Evolutionary conservation across 2,797 vertebrate species (phyloP).

Genomic region (Aphelocoma californica): DNA sequence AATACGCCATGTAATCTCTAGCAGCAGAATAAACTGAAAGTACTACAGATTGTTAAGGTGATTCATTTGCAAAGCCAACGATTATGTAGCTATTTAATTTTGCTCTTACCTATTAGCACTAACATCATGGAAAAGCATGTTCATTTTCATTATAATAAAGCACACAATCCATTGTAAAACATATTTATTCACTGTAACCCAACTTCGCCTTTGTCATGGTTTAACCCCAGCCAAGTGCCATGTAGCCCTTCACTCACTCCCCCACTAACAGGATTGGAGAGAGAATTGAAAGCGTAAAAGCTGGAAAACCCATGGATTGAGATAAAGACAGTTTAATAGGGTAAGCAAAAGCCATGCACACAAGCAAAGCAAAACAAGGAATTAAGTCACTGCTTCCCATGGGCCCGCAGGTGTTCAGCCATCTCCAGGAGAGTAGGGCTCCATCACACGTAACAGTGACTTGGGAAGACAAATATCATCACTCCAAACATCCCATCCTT

Average conservation of each 20-base stretch:
- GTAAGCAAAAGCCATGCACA: neutral
- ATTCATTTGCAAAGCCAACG: slow-evolving; percentile 21
- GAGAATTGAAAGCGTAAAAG: neutral
- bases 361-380: neutral
- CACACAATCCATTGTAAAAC: neutral
- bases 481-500: accelerated
- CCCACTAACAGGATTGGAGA: accelerated
- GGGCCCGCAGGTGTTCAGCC: neutral
- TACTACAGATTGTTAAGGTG: neutral
- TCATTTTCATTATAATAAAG: neutral
- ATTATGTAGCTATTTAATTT: slow-evolving; percentile 17
- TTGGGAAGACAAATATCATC: neutral
- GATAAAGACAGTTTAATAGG: neutral
- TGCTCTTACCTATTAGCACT: neutral
- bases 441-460: accelerated
- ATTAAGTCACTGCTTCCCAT: neutral
- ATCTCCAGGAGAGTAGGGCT: neutral
- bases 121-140: neutral
- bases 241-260: neutral
- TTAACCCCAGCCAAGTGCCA: neutral
- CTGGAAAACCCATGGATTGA: neutral
- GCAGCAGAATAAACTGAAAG: neutral
- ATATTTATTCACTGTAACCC: neutral
- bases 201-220: neutral
- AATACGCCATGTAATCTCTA: neutral